Evolutionary conservation across 2,113 vertebrate species (phyloP), one percentile per base, ranked within the genome.

Genomic region (Thinocorus orbignyianus): DNA sequence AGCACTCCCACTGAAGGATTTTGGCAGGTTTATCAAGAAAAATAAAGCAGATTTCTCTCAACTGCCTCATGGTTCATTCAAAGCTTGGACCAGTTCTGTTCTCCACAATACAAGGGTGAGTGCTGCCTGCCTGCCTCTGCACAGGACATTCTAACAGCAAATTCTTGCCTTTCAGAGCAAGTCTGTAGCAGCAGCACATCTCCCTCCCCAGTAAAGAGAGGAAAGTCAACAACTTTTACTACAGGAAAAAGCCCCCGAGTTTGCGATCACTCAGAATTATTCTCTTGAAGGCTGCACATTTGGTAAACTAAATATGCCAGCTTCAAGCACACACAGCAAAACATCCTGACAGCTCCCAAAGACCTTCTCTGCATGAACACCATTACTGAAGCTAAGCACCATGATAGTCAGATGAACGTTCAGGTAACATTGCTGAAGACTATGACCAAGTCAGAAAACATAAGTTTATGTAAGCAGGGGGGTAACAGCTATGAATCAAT

Each of bases 211-310:
- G 25, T 3, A 0, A 28, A 31, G 41, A 30, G 28, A 49, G 8
- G 8, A 25, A 39, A 42, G 10, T 11, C 13, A 11, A 5, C 23
- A 46, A 10, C 20, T 7, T 11, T 2, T 8, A 44, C 62, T 3
- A 20, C 17, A 28, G 72, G 51, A 37, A 20, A 25, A 52, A 42
- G 13, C 13, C 71, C 39, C 33, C 0, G 0, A 1, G n/a, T 4
- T 0, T 28, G 37, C 2, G 48, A 24, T 10, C 17, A 3, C 1
- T 42, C 37, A 14, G 37, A 55, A 2, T 0, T 1, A 18, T 1
- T 58, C 57, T 11, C 58, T 3, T 16, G n/a, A 33, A 24, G 72
- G 30, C 69, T 11, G 17, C 5, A 14, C 19, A 1, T 12, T 30
- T 44, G 14, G 44, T 6, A 10, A 37, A 11, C 10, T 4, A 22